Evolutionary conservation across 2,888 invertebrate genomes (phyloP).

Genomic region (Cephus spinipes): DNA sequence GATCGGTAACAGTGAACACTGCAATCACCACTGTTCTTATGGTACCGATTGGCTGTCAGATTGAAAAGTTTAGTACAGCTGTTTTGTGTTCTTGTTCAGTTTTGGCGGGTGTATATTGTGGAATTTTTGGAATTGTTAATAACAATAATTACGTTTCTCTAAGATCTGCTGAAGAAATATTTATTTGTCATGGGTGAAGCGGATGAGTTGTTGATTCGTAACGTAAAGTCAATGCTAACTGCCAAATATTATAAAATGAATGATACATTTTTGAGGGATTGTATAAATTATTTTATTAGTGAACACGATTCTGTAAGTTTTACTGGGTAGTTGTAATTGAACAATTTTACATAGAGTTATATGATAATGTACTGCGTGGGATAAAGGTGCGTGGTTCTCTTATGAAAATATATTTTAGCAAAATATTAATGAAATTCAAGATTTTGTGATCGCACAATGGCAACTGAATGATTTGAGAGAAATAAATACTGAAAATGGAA

Average conservation of each 20-base stretch:
- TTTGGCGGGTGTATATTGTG: neutral
- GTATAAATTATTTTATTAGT: constrained; percentile 52
- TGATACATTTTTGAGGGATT: constrained; percentile 55
- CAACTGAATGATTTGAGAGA: constrained; percentile 74
- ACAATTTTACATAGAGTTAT: constrained; percentile 1
- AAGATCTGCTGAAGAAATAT: neutral
- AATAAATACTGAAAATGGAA: constrained; percentile 70
- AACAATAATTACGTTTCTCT: neutral
- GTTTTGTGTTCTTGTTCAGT: neutral
- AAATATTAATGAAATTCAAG: constrained; percentile 69
- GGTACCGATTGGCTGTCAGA: neutral
- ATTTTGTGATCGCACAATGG: constrained; percentile 76
- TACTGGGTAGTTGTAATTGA: neutral
- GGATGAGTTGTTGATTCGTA: neutral
- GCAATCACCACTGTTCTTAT: neutral
- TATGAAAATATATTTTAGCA: constrained; percentile 27
- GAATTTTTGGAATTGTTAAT: neutral
- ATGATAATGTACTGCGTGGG: neutral
- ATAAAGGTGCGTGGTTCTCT: neutral
- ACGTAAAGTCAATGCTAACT: constrained; percentile 43
- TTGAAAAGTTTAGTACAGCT: neutral
- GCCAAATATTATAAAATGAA: constrained; percentile 53
- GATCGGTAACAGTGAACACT: neutral
- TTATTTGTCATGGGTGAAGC: neutral
- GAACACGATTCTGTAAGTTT: constrained; percentile 45